Base-by-base conservation (phyloP, 2,113 vertebrate genomes). In the Lycaon pictus region DNA sequence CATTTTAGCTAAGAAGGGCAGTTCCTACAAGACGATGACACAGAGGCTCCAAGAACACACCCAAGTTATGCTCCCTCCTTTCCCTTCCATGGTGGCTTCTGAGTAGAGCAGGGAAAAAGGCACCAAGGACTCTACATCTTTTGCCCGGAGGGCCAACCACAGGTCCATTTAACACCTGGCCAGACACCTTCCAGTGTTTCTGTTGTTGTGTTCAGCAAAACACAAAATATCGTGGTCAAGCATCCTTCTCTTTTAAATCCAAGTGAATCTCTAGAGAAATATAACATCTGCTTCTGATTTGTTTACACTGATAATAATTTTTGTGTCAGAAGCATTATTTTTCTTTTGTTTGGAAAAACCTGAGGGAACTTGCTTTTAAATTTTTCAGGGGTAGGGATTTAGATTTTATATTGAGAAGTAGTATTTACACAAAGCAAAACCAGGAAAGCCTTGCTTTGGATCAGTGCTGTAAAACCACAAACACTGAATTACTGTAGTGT, bases 241-340 rank as follows among this genome's bases (percentile, higher is more conserved):
- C 15, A 51, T 23, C 51, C 82, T 58, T 55, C 19, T 27, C 76
- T 67, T 88, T 89, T 35, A 79, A 95, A 89, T 35, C 19, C 13
- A 60, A 60, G 71, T 62, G n/a, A 71, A 51, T 58, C n/a, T 85
- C 89, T 77, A 95, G 67, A 88, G 58, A 89, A 83, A 58, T 29
- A 62, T 25, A 29, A 43, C 11, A 35, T 74, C 62, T 80, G 48
- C 23, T 53, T 53, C 71, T 60, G n/a, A 90, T 65, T 90, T 35
- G 55, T 67, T 93, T 37, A 25, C 1, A 0, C 53, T 81, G 43
- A 8, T 86, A 25, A 89, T 80, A 56, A 32, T 80, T 95, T 72
- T 72, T 43, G 20, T 67, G 23, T 80, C 27, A 13, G 62, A 56
- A 86, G 43, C 20, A 32, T 51, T 72, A 89, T 55, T 79, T 91